phyloP scores from a whole-genome alignment of 2,113 vertebrate species.

The Tetraodon nigroviridis region DNA sequence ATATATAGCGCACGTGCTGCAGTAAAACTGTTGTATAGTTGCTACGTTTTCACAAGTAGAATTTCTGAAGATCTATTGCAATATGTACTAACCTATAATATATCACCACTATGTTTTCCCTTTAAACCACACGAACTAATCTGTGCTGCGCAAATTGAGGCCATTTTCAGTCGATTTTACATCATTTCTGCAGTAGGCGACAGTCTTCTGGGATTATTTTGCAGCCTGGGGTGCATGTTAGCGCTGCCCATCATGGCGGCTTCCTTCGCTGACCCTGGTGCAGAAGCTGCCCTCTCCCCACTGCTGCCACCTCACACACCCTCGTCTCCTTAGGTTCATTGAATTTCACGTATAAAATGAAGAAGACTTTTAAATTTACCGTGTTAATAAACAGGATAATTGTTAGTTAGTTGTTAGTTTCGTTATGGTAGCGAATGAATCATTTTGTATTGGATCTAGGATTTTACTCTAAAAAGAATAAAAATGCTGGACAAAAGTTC shows the following conservation, averaged over 20 bases:
- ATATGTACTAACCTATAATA: no score
- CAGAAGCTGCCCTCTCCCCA: slow-evolving; percentile 5
- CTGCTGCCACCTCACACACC: background rate
- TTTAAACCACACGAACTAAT: background rate
- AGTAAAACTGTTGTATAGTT: background rate
- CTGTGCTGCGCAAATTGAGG: no score
- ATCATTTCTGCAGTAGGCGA: no score
- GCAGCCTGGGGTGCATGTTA: no score
- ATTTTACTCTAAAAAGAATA: slow-evolving; percentile 52
- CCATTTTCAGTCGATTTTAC: no score
- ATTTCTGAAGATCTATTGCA: background rate
- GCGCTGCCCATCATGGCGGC: background rate
- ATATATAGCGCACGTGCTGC: slow-evolving; percentile 2
- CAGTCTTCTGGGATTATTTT: no score
- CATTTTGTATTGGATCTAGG: slow-evolving; percentile 59
- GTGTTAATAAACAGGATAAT: slow-evolving; percentile 8
- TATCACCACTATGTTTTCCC: background rate
- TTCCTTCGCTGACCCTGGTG: slow-evolving; percentile 10
- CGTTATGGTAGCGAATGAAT: slow-evolving; percentile 21
- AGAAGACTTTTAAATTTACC: slow-evolving; percentile 9
- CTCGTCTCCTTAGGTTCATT: background rate
- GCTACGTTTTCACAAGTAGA: background rate
- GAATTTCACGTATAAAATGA: background rate
- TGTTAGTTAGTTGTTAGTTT: slow-evolving; percentile 3
- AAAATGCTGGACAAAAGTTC: background rate